Conservation (phyloP, 2,113 vertebrate species). For the Eurypyga helias region DNA sequence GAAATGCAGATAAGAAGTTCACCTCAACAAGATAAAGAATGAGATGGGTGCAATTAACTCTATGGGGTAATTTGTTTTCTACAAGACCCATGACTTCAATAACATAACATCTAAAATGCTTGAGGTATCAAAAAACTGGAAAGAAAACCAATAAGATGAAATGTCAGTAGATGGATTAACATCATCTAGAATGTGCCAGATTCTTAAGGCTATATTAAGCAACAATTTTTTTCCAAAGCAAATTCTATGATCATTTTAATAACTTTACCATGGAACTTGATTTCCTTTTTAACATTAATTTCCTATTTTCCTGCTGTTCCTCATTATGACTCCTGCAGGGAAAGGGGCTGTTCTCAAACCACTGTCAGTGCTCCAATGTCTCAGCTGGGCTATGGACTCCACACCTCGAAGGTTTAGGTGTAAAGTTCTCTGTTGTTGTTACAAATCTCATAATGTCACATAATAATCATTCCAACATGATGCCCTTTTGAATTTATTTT, state of each 20-base stretch:
- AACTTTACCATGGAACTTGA: neutral
- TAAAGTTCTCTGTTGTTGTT: neutral
- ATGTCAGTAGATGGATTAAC: slow-evolving; percentile 66
- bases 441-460: neutral
- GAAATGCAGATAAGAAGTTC: slow-evolving; percentile 63
- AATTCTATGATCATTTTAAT: slow-evolving; percentile 57
- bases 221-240: slow-evolving; percentile 19
- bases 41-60: slow-evolving; percentile 64
- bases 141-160: slow-evolving; percentile 62
- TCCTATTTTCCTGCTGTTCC: neutral
- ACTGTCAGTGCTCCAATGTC: neutral
- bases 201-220: slow-evolving; percentile 65
- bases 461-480: neutral
- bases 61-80: slow-evolving; percentile 68
- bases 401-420: neutral
- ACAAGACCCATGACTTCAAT: slow-evolving; percentile 60
- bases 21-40: slow-evolving; percentile 64
- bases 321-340: neutral
- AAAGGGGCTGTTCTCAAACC: neutral
- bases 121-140: slow-evolving; percentile 66
- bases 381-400: neutral
- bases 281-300: slow-evolving; percentile 7
- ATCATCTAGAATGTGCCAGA: slow-evolving; percentile 41
- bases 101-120: slow-evolving; percentile 68
- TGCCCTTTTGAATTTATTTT: neutral